phyloP scores from a whole-genome alignment of 2,888 invertebrate species.

The Nezara viridula region DNA sequence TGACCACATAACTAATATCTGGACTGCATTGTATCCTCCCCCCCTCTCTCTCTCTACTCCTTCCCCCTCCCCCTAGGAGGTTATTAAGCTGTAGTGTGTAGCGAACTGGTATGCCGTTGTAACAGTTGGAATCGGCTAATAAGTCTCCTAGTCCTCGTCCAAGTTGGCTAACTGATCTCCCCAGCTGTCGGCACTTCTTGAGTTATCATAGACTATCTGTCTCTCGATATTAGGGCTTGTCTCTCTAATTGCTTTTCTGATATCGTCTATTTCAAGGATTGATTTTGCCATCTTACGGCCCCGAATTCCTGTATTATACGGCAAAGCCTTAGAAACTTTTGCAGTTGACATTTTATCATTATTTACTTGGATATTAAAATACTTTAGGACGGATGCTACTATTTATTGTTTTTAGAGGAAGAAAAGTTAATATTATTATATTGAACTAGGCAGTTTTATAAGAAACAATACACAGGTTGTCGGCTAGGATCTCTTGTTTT shows the following conservation, averaged over 20 bases:
- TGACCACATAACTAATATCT: constrained; percentile 49
- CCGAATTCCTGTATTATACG: not conserved
- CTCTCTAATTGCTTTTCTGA: constrained; percentile 40
- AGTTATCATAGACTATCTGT: constrained; percentile 38
- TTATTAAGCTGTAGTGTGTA: constrained; percentile 33
- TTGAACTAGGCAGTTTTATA: no score
- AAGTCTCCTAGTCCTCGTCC: constrained; percentile 1
- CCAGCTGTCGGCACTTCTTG: constrained; percentile 23
- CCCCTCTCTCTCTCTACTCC: no score
- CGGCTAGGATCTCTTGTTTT: no score
- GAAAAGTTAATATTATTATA: no score
- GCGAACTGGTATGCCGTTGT: constrained; percentile 7
- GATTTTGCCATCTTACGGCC: not conserved
- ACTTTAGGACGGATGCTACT: no score
- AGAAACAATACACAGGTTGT: no score
- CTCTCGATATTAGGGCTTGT: constrained; percentile 26
- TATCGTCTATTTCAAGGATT: constrained; percentile 1
- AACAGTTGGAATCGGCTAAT: constrained; percentile 40
- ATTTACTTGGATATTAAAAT: no score
- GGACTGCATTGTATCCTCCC: not conserved
- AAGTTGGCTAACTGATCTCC: constrained; percentile 6
- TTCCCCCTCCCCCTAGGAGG: not conserved
- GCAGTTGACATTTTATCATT: not conserved
- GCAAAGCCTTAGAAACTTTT: not conserved
- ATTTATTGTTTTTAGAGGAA: no score